These are phyloP conservation scores for Cynopterus brachyotis DNA, from an alignment of 2,113 vertebrate species.

Conservation along the genomic window DNA sequence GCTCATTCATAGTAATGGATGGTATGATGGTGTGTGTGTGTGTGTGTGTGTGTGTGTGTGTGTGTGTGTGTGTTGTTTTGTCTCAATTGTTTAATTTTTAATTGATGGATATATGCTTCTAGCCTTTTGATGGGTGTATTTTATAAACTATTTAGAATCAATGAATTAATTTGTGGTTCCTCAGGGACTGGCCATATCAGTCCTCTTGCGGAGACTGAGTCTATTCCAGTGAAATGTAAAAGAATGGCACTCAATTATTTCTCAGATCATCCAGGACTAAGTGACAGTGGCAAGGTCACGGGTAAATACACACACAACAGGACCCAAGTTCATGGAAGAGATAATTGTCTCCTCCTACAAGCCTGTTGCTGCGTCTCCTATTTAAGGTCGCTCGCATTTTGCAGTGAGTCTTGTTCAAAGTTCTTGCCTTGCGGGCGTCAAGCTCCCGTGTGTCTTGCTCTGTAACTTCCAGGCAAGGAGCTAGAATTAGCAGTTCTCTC, in stretches of 20 bases:
- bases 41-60: not conserved
- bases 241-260: not conserved
- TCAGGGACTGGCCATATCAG: not conserved
- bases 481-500: not conserved
- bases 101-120: slow-evolving; percentile 39
- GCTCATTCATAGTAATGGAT: slow-evolving; percentile 11
- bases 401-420: not conserved
- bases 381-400: not conserved
- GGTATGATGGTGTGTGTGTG: not conserved
- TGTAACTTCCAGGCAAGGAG: not conserved
- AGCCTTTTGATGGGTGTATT: slow-evolving; percentile 32
- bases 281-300: not conserved
- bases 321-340: not conserved
- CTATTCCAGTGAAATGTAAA: slow-evolving; percentile 35
- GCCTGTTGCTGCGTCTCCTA: not conserved
- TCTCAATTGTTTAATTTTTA: slow-evolving; percentile 61
- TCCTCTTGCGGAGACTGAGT: not conserved
- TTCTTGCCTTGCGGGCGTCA: not conserved
- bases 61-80: not conserved
- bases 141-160: slow-evolving; percentile 66
- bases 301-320: not conserved
- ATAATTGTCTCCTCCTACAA: not conserved
- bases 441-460: not conserved
- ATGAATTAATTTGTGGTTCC: slow-evolving; percentile 37
- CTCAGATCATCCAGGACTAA: not conserved